Evolutionary conservation across 2,797 vertebrate genomes (phyloP), one percentile per base, ranked within the genome.

Genomic region (Aplochiton taeniatus): DNA sequence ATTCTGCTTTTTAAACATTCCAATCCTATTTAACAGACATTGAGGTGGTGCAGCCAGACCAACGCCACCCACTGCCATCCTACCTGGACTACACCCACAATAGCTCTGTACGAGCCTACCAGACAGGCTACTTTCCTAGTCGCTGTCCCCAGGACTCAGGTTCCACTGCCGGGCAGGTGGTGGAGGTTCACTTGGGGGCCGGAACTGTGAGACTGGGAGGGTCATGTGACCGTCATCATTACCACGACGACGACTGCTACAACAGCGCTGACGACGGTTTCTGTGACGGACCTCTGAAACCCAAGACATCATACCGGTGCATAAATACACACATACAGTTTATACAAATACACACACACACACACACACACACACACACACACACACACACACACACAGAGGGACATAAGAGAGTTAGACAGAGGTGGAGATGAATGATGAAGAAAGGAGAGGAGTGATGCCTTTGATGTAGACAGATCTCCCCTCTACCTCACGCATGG

Each of bases 1-100:
- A 31, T 31, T 31, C 31, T 31, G 31, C 31, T 3, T 31, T 31
- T n/a, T n/a, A n/a, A n/a, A n/a, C n/a, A n/a, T n/a, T n/a, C n/a
- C n/a, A n/a, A n/a, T n/a, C n/a, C n/a, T n/a, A n/a, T n/a, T n/a
- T n/a, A 5, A 49, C 65, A 95, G 94, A 90, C 44, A 90, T 71
- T 53, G 91, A 94, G 67, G 87, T 89, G 60, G 62, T 81, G 69
- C 94, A 91, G 69, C 94, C 94, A 0, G 91, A 93, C 20, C 87
- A 87, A 8, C 87, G 83, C 65, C 93, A 94, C 44, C 94, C 94
- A 0, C 87, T 95, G 63, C 93, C 94, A 68, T 93, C 94, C 20
- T 95, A 94, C 81, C 76, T 90, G 82, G 92, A 94, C 12, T 95
- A 95, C 79, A 91, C 89, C 41, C 85, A 79, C 57, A 95, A 94